Percentiles rank a stretch among this genome's conserved stretches.
phyloP scores from a whole-genome alignment of 2,888 invertebrate genomes.

The Torymus texanus region DNA sequence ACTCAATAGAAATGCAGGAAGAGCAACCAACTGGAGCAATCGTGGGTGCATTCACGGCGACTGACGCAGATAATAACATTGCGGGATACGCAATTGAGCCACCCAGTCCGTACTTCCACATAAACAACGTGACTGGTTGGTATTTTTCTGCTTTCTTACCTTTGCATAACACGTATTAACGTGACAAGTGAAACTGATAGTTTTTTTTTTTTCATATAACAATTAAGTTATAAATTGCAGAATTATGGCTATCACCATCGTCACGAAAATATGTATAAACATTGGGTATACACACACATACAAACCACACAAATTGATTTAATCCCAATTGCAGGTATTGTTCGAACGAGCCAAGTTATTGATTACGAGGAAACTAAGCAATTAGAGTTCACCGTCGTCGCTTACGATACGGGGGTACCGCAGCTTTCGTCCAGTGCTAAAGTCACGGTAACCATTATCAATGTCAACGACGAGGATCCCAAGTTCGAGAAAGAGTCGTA shows the following conservation, averaged over 20 bases:
- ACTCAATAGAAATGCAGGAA: slow-evolving; percentile 84
- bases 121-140: slow-evolving; percentile 87
- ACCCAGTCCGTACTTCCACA: slow-evolving; percentile 85
- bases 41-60: slow-evolving; percentile 86
- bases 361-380: slow-evolving; percentile 89
- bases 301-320: not conserved
- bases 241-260: no score
- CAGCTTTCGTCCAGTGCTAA: slow-evolving; percentile 86
- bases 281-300: not conserved
- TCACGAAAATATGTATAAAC: no score
- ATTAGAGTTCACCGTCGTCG: slow-evolving; percentile 87
- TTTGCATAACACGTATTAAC: slow-evolving; percentile 3
- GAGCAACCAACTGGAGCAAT: slow-evolving; percentile 88
- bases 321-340: slow-evolving; percentile 78
- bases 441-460: slow-evolving; percentile 85
- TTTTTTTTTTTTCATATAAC: no score
- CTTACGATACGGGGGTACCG: slow-evolving; percentile 91
- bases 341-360: slow-evolving; percentile 85
- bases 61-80: slow-evolving; percentile 89
- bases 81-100: slow-evolving; percentile 84
- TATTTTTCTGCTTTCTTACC: slow-evolving; percentile 47
- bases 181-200: no score
- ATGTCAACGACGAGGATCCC: slow-evolving; percentile 93
- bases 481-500: slow-evolving; percentile 83
- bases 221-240: no score